Percentiles rank a stretch among this genome's conserved stretches.
Conservation (phyloP, 2,888 invertebrate species). For the Xestia ashworthii region DNA sequence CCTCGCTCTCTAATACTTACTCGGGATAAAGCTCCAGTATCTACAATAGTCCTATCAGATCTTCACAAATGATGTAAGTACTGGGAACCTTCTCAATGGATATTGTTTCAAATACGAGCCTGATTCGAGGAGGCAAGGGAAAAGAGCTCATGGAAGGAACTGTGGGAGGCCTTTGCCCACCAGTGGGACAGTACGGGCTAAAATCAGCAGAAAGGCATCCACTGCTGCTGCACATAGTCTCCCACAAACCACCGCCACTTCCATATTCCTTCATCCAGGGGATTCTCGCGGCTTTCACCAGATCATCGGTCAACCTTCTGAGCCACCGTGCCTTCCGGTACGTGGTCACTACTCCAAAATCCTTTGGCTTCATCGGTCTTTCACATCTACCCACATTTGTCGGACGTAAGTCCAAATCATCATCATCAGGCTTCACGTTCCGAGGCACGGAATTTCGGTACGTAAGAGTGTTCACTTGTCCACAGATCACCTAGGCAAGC, state of each 20-base stretch:
- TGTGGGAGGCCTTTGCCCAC: too few relatives aligned
- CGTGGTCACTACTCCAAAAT: background rate
- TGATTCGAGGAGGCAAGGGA: too few relatives aligned
- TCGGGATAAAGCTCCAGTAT: too few relatives aligned
- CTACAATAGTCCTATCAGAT: background rate
- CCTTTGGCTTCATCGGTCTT: background rate
- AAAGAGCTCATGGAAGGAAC: too few relatives aligned
- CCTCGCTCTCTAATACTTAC: too few relatives aligned
- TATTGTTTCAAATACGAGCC: background rate
- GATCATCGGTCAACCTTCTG: background rate
- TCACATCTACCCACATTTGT: too few relatives aligned
- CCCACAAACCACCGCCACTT: background rate
- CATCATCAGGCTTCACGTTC: too few relatives aligned
- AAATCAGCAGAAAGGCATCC: background rate
- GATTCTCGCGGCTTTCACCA: background rate
- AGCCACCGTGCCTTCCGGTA: background rate
- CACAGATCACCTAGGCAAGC: too few relatives aligned
- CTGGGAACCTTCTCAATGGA: background rate
- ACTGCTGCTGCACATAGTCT: background rate
- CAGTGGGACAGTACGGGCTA: too few relatives aligned
- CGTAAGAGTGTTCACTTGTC: too few relatives aligned
- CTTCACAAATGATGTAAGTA: background rate
- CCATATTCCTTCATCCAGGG: background rate
- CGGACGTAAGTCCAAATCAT: too few relatives aligned
- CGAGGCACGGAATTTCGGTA: too few relatives aligned